These are phyloP conservation scores for Cylas formicarius DNA, from an alignment of 1,140 invertebrate genomes.

Conservation along the genomic window DNA sequence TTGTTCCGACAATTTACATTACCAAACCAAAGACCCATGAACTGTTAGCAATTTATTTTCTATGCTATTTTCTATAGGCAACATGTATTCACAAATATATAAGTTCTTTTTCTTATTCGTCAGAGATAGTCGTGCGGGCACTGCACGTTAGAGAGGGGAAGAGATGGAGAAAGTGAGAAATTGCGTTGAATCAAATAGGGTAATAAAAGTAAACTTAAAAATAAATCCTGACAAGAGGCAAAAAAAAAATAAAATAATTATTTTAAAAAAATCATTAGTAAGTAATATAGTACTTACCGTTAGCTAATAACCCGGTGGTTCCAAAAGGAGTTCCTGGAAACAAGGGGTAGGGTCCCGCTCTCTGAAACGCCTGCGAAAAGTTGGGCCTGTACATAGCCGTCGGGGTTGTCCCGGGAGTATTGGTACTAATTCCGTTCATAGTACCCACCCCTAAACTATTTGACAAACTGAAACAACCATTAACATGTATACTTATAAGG, in stretches of 20 bases:
- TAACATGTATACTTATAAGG: not conserved
- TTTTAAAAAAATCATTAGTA: not conserved
- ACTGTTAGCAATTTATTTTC: no score
- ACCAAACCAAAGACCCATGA: no score
- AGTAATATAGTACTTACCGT: slow-evolving; percentile 27
- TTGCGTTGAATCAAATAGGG: no score
- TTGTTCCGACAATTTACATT: no score
- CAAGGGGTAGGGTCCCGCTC: slow-evolving; percentile 38
- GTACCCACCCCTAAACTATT: slow-evolving; percentile 32
- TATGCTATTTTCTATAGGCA: no score
- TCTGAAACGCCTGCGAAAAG: slow-evolving; percentile 62
- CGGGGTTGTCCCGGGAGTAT: slow-evolving; percentile 50
- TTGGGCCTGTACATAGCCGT: slow-evolving; percentile 63
- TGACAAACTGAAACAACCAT: slow-evolving; percentile 32
- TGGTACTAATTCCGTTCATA: slow-evolving; percentile 48
- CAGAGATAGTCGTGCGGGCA: no score
- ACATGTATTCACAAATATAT: no score
- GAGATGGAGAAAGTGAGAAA: no score
- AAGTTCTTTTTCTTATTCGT: no score
- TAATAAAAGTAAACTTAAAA: not conserved
- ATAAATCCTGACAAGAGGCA: no score
- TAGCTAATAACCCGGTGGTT: slow-evolving; percentile 34
- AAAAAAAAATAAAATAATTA: not conserved
- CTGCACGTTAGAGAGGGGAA: no score
- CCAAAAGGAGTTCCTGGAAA: slow-evolving; percentile 38